phyloP scores from a whole-genome alignment of 2,888 invertebrate genomes.

The Sphinx pinastri region DNA sequence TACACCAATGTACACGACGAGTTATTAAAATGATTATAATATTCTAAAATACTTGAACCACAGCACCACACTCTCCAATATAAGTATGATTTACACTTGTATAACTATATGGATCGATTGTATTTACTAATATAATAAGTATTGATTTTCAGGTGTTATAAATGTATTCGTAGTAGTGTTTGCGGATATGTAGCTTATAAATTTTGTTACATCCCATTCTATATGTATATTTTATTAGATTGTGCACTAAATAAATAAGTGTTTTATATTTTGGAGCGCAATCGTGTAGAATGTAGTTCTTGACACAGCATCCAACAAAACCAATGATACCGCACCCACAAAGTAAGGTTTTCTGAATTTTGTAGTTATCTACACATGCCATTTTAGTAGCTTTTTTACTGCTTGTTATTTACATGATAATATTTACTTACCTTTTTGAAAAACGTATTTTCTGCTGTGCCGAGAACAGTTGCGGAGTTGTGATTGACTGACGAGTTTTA shows the following conservation, averaged over 20 bases:
- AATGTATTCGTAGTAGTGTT: conserved; percentile 22
- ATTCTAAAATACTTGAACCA: conserved; percentile 6
- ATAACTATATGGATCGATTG: conserved; percentile 2
- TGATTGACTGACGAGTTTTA: conserved; percentile 76
- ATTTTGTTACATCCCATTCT: conserved; percentile 37
- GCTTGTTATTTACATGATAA: conserved; percentile 30
- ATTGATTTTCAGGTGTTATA: conserved; percentile 25
- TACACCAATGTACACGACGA: conserved; percentile 11
- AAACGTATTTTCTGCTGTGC: conserved; percentile 56
- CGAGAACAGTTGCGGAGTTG: conserved; percentile 63
- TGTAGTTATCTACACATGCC: conserved; percentile 28
- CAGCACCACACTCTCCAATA: conserved; percentile 11
- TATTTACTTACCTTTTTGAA: conserved; percentile 37
- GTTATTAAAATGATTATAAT: conserved; percentile 2
- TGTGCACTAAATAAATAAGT: conserved; percentile 26
- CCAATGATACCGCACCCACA: conserved; percentile 28
- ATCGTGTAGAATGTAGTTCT: conserved; percentile 56
- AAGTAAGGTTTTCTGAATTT: conserved; percentile 30
- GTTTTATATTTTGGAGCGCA: conserved; percentile 53
- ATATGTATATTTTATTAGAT: conserved; percentile 14
- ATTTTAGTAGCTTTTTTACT: conserved; percentile 29
- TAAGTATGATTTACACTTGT: background rate
- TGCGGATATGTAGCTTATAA: conserved; percentile 8
- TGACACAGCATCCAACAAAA: conserved; percentile 53
- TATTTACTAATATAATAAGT: conserved; percentile 13